phyloP scores from a whole-genome alignment of 2,888 invertebrate genomes.

The Synanthedon myopaeformis region DNA sequence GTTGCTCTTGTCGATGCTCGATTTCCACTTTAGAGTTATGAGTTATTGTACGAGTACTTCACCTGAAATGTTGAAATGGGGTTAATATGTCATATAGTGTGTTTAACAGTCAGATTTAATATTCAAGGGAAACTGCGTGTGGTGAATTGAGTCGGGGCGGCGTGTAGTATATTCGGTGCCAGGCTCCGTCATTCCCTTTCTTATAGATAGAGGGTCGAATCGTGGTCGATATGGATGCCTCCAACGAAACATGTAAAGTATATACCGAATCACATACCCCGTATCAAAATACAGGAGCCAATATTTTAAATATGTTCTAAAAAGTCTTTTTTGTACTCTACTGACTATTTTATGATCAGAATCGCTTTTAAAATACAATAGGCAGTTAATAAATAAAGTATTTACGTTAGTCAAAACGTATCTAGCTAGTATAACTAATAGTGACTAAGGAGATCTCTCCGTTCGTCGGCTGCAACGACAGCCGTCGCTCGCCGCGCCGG shows the following conservation, averaged over 20 bases:
- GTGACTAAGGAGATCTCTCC: constrained; percentile 8
- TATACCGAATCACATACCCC: no score
- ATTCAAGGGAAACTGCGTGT: constrained; percentile 42
- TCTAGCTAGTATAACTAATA: not conserved
- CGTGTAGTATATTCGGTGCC: constrained; percentile 39
- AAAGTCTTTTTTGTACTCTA: no score
- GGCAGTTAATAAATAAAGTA: no score
- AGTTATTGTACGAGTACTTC: no score
- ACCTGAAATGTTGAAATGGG: constrained; percentile 11
- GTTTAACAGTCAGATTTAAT: constrained; percentile 18
- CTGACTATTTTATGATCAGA: no score
- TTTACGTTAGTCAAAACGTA: no score
- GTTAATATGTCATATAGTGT: constrained; percentile 30
- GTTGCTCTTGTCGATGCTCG: no score
- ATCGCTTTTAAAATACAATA: no score
- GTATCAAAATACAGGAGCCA: no score
- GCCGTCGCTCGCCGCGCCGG: constrained; percentile 32
- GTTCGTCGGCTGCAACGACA: constrained; percentile 17
- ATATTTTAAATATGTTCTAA: no score
- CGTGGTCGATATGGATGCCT: constrained; percentile 35
- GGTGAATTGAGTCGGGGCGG: constrained; percentile 28
- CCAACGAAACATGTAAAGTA: no score
- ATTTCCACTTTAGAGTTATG: no score
- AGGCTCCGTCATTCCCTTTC: constrained; percentile 45
- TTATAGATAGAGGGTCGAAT: constrained; percentile 17